These are phyloP conservation scores for Oscheius sp. DNA, from an alignment of 2,888 invertebrate genomes.

Conservation along the genomic window DNA sequence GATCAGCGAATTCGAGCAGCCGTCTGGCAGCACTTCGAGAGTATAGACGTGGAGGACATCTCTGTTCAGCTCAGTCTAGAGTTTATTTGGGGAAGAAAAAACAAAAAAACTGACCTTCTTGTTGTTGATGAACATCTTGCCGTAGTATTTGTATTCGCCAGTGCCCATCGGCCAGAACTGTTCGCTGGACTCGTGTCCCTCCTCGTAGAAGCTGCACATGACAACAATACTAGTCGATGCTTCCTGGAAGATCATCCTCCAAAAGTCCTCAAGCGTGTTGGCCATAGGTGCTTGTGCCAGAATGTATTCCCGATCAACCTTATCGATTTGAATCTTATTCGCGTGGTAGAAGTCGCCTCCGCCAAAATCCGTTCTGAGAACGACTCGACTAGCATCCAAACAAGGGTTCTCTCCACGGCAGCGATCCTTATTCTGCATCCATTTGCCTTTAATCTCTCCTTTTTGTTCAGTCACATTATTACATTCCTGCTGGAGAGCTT, in stretches of 20 bases:
- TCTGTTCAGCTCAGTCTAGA: background rate
- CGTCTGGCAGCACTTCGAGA: slow-evolving; percentile 38
- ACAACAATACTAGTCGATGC: background rate
- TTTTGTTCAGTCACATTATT: no score
- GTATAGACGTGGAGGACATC: slow-evolving; percentile 5
- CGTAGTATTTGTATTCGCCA: slow-evolving; percentile 32
- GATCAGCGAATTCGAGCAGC: slow-evolving; percentile 34
- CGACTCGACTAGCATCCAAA: slow-evolving; percentile 3
- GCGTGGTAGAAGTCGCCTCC: slow-evolving; percentile 23
- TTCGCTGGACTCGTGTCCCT: background rate
- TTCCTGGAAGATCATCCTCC: slow-evolving; percentile 22
- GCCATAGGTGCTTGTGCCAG: background rate
- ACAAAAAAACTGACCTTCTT: slow-evolving; percentile 33
- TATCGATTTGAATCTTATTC: background rate
- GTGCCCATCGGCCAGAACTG: slow-evolving; percentile 28
- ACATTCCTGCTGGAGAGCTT: no score
- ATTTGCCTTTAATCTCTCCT: no score
- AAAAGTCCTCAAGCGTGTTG: slow-evolving; percentile 17
- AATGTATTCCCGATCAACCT: slow-evolving; percentile 21
- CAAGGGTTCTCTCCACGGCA: background rate
- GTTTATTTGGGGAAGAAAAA: no score
- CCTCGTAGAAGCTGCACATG: background rate
- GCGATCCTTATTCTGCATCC: background rate
- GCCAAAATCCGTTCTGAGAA: background rate
- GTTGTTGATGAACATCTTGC: slow-evolving; percentile 44